These are phyloP conservation scores for Halichondria panicea DNA, from an alignment of 37 sponge, comb jelly and placozoan genomes.

Conservation along the genomic window DNA sequence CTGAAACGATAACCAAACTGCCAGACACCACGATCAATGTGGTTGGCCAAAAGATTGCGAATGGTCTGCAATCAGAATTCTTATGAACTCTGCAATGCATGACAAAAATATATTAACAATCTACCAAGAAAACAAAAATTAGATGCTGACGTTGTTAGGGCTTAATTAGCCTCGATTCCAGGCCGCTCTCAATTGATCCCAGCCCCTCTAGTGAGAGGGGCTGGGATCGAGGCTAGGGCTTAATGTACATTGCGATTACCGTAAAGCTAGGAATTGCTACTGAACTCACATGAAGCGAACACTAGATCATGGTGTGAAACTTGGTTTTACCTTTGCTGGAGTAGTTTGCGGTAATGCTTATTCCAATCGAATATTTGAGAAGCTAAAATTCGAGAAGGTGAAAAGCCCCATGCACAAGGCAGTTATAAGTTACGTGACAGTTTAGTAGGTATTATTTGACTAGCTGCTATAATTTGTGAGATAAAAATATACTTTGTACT, in stretches of 20 bases:
- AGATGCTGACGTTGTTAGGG: no score
- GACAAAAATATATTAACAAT: background rate
- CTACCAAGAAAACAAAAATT: background rate
- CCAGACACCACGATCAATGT: background rate
- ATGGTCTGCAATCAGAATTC: background rate
- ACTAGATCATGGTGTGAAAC: background rate
- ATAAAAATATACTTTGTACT: no score
- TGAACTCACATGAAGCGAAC: background rate
- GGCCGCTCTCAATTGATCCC: no score
- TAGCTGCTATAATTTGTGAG: no score
- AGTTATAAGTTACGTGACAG: constrained; percentile 4
- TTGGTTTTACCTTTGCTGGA: background rate
- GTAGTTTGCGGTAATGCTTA: background rate
- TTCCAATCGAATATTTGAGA: background rate
- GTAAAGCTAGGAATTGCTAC: constrained; percentile 9
- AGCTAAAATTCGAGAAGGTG: constrained; percentile 1
- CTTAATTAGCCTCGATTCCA: no score
- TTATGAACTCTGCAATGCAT: background rate
- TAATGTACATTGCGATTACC: background rate
- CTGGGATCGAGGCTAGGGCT: background rate
- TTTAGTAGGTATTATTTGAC: no score
- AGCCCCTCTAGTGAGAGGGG: no score
- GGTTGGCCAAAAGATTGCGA: background rate
- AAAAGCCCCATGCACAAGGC: background rate
- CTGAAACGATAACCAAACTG: background rate